phyloP scores from a whole-genome alignment of 2,113 vertebrate species.

The Larimichthys crocea region DNA sequence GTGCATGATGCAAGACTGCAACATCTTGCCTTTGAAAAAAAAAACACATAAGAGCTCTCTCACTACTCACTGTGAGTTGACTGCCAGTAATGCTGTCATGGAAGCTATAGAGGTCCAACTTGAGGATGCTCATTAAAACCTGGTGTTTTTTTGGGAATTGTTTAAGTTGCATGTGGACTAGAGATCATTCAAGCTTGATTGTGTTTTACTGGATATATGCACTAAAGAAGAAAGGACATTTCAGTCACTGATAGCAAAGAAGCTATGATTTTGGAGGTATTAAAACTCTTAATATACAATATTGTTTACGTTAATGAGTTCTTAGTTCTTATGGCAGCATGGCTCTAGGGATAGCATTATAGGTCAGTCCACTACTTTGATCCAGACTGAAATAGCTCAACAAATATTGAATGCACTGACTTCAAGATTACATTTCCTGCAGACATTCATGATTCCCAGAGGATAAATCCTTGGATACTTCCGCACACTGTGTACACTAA shows the following conservation, averaged over 20 bases:
- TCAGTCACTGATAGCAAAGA: background rate
- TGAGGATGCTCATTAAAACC: constrained; percentile 14
- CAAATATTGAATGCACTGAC: background rate
- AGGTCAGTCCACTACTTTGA: background rate
- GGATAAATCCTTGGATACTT: background rate
- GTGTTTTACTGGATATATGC: background rate
- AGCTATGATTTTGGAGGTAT: background rate
- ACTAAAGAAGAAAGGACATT: background rate
- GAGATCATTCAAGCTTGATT: background rate
- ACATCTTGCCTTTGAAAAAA: constrained; percentile 18
- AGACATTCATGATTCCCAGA: background rate
- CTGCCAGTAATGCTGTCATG: constrained; percentile 11
- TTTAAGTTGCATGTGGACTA: background rate
- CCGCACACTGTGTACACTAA: no score
- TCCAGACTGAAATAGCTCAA: background rate
- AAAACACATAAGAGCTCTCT: background rate
- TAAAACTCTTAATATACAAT: background rate
- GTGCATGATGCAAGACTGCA: constrained; percentile 54
- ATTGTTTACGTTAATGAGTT: background rate
- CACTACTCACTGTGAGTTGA: constrained; percentile 14
- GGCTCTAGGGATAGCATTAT: background rate
- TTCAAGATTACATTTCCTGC: no score
- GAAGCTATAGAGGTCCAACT: background rate
- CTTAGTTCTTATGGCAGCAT: background rate
- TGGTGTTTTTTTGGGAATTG: background rate